A percentile compares a stretch with the other conserved stretches of the same genome.
Evolutionary conservation across 2,888 invertebrate species (phyloP).

Genomic region (Heliothis peltigera): DNA sequence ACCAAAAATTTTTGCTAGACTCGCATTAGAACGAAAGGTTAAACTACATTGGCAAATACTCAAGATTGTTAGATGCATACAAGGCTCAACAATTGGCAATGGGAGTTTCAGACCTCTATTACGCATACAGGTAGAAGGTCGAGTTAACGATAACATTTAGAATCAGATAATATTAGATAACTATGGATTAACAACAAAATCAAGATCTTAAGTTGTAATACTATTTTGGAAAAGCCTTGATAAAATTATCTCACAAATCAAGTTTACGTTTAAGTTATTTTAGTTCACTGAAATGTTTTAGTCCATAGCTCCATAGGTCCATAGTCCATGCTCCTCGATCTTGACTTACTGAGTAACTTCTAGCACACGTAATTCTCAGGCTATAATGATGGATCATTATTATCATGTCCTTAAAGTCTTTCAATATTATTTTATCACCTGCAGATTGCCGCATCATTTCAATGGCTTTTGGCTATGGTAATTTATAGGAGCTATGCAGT

Average conservation of each 20-base stretch:
- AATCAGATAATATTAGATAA: neutral
- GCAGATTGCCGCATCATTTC: slow-evolving; percentile 30
- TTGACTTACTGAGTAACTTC: neutral
- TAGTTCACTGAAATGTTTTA: neutral
- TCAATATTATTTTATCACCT: neutral
- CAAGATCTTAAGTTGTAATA: neutral
- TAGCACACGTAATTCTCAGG: neutral
- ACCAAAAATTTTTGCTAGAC: neutral
- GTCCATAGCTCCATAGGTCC: neutral
- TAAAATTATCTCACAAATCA: no score
- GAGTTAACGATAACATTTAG: neutral
- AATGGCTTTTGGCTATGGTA: slow-evolving; percentile 42
- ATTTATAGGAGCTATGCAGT: slow-evolving; percentile 31
- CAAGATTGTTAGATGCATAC: neutral
- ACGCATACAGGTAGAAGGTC: neutral
- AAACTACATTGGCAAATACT: slow-evolving; percentile 9
- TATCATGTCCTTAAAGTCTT: neutral
- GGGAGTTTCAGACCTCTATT: neutral
- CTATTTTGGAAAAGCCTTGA: no score
- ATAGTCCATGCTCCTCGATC: neutral
- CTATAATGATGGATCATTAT: neutral
- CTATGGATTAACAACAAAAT: neutral
- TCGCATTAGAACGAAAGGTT: slow-evolving; percentile 7
- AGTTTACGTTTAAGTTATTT: no score
- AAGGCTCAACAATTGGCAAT: neutral